Evolutionary conservation across 2,797 vertebrate species (phyloP), one percentile per base, ranked within the genome.

Genomic region (Gymnoscopelus microlampas): DNA sequence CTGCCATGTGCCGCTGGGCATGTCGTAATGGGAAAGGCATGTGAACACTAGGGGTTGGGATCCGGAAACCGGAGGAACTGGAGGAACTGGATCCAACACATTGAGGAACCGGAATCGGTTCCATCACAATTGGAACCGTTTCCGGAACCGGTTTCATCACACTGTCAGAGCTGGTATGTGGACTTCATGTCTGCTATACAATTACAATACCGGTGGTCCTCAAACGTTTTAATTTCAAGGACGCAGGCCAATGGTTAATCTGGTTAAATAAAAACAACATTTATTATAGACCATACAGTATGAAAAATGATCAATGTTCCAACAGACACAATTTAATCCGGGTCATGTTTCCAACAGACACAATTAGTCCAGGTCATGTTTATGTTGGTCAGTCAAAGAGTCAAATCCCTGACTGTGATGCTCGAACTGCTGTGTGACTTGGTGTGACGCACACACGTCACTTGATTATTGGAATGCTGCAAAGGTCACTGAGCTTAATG

Each of bases 1-100:
- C 82, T 84, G 86, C 85, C 91, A 91, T 91, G 91, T 89, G 91
- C 90, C 81, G 81, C 81, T 85, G 83, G 88, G 81, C 59, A 55
- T 91, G 88, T 79, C 87, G 89, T 87, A 88, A 90, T 83, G 71
- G 81, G 84, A 82, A 87, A 80, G 76, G 78, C 81, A 84, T 86
- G 87, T 87, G 83, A 88, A 88, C 81, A 86, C 82, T 76, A 79
- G 83, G 19, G 73, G 67, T 79, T 81, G 26, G 26, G 26, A 29
- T 78, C 68, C 68, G 67, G 77, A 73, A 82, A 48, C 76, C 76
- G 12, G 64, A 85, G 59, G 55, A 74, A 69, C 79, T 68, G 2
- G 51, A 48, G 59, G 55, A 74, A 69, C 79, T 68, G 2, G 51
- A 48, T 68, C 73, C 26, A 29, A 29, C 19, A 29, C 26, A 29